Conservation (phyloP, 1,140 invertebrate species). For the Drosophila malerkotliana region DNA sequence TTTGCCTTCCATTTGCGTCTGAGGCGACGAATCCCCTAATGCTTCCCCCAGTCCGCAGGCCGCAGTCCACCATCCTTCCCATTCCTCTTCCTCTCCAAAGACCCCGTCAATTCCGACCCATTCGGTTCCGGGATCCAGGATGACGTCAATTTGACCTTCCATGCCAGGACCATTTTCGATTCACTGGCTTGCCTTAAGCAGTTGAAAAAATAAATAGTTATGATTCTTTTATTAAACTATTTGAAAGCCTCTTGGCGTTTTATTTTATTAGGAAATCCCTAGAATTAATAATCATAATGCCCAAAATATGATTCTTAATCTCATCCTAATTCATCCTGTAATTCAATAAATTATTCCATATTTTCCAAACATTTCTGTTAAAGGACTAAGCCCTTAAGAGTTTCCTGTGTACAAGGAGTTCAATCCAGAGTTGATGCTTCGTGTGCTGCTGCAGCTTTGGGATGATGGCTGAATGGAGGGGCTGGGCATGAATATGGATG, state of each 20-base stretch:
- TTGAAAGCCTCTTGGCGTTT: neutral
- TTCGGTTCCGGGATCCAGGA: constrained; percentile 2
- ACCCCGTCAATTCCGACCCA: neutral
- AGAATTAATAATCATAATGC: too few relatives aligned
- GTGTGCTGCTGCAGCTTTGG: constrained; percentile 22
- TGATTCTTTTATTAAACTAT: neutral
- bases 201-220: neutral
- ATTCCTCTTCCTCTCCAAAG: neutral
- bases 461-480: neutral
- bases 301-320: neutral
- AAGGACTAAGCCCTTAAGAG: neutral
- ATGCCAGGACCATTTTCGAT: constrained; percentile 26
- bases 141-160: constrained; percentile 45
- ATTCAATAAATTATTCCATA: neutral
- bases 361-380: neutral
- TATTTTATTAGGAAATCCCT: too few relatives aligned
- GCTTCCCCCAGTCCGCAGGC: constrained; percentile 14
- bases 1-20: constrained; percentile 76
- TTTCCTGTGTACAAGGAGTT: constrained; percentile 1
- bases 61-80: neutral
- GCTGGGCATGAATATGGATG: constrained; percentile 39
- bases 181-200: neutral
- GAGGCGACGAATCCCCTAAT: constrained; percentile 46
- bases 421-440: constrained; percentile 21
- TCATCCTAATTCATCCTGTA: neutral